These are phyloP conservation scores for Apaloderma vittatum DNA, from an alignment of 2,113 vertebrate genomes.

Conservation along the genomic window DNA sequence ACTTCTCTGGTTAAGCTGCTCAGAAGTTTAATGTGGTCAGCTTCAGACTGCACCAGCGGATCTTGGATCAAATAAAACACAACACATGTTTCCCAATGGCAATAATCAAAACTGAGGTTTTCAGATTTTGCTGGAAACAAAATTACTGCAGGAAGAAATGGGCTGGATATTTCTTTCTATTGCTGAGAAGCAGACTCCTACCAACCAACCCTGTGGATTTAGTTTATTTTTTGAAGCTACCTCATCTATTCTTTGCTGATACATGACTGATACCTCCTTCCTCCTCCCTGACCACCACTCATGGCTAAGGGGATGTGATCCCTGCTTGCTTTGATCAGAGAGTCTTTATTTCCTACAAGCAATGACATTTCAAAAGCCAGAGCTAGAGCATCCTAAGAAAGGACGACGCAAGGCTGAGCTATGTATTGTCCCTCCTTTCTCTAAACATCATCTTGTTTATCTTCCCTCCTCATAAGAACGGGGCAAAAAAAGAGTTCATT, in stretches of 20 bases:
- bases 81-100: background rate
- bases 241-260: background rate
- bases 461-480: background rate
- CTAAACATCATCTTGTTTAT: background rate
- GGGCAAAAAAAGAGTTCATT: background rate
- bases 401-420: background rate
- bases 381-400: background rate
- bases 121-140: slow-evolving; percentile 5
- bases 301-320: background rate
- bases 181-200: background rate
- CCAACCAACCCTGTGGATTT: background rate
- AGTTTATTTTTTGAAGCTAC: background rate
- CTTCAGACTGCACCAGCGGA: background rate
- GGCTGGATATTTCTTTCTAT: background rate
- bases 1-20: background rate
- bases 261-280: rapidly evolving
- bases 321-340: rapidly evolving
- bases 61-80: slow-evolving; percentile 39
- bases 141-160: background rate
- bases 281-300: rapidly evolving
- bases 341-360: background rate
- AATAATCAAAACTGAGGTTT: slow-evolving; percentile 26
- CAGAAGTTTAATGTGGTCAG: background rate
- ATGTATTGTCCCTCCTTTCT: background rate
- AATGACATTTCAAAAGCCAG: background rate